A percentile compares a stretch with the other conserved stretches of the same genome.
These are phyloP conservation scores for Sylvicola cinctus DNA, from an alignment of 2,888 invertebrate genomes.

Conservation along the genomic window DNA sequence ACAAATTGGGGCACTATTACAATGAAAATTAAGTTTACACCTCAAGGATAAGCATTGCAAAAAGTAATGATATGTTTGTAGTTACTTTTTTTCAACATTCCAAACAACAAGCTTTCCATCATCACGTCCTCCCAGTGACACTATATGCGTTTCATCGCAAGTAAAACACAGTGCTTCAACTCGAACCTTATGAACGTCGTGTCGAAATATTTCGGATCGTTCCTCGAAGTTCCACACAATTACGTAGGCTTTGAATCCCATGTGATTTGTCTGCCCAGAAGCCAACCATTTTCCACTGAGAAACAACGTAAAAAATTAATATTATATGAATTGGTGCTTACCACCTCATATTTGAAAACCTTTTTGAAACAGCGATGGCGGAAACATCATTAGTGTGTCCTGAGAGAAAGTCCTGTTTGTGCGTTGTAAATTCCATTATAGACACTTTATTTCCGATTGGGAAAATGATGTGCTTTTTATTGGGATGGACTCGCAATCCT, in stretches of 20 bases:
- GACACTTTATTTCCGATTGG: slow-evolving; percentile 62
- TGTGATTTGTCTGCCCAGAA: slow-evolving; percentile 77
- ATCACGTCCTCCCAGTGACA: slow-evolving; percentile 76
- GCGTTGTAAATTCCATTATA: slow-evolving; percentile 43
- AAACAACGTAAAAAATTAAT: background rate
- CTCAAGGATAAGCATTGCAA: slow-evolving; percentile 1
- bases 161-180: slow-evolving; percentile 74
- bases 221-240: slow-evolving; percentile 72
- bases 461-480: slow-evolving; percentile 46
- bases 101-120: slow-evolving; percentile 76
- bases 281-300: slow-evolving; percentile 55
- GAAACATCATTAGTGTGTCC: slow-evolving; percentile 67
- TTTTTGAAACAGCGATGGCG: slow-evolving; percentile 50
- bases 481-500: slow-evolving; percentile 53
- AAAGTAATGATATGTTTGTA: background rate
- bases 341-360: slow-evolving; percentile 11
- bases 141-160: slow-evolving; percentile 55
- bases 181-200: slow-evolving; percentile 74
- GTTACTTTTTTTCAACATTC: slow-evolving; percentile 38
- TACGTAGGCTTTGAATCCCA: slow-evolving; percentile 72
- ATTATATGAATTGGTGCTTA: background rate
- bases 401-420: slow-evolving; percentile 51
- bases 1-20: slow-evolving; percentile 37
- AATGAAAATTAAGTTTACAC: too few species aligned
- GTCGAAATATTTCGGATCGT: slow-evolving; percentile 37